Conservation (phyloP, 2,113 vertebrate genomes). For the Fulica atra region DNA sequence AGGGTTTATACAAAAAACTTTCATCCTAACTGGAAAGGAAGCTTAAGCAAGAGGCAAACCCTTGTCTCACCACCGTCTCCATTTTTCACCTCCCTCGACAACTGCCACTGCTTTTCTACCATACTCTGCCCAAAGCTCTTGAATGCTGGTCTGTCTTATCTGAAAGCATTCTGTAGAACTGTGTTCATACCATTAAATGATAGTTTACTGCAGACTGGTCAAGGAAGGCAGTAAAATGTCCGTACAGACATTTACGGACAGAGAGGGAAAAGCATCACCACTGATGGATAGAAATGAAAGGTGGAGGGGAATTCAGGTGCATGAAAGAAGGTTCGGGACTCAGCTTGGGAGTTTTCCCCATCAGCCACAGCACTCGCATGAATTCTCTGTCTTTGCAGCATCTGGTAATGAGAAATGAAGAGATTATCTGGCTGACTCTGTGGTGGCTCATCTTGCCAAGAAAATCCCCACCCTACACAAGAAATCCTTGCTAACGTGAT, state of each 20-base stretch:
- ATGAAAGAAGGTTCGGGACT: neutral
- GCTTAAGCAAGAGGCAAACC: neutral
- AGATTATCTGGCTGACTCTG: constrained; percentile 51
- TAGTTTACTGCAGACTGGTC: neutral
- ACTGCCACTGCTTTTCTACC: neutral
- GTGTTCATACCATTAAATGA: neutral
- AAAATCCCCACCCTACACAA: constrained; percentile 39
- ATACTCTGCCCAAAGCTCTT: neutral
- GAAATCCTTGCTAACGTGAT: constrained; percentile 14
- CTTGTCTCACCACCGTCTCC: neutral
- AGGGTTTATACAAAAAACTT: neutral
- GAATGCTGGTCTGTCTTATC: neutral
- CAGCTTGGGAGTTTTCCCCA: neutral
- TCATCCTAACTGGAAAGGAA: neutral
- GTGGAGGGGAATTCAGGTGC: neutral
- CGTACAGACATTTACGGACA: accelerated
- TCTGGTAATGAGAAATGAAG: constrained; percentile 59
- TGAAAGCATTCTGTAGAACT: neutral
- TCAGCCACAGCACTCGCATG: neutral
- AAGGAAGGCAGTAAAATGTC: neutral
- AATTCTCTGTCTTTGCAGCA: constrained; percentile 31
- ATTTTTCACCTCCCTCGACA: neutral
- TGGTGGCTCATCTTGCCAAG: constrained; percentile 22
- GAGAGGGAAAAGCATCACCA: neutral
- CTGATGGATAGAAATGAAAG: neutral